Conservation (phyloP, 2,113 vertebrate species). For the Neoarius graeffei region DNA sequence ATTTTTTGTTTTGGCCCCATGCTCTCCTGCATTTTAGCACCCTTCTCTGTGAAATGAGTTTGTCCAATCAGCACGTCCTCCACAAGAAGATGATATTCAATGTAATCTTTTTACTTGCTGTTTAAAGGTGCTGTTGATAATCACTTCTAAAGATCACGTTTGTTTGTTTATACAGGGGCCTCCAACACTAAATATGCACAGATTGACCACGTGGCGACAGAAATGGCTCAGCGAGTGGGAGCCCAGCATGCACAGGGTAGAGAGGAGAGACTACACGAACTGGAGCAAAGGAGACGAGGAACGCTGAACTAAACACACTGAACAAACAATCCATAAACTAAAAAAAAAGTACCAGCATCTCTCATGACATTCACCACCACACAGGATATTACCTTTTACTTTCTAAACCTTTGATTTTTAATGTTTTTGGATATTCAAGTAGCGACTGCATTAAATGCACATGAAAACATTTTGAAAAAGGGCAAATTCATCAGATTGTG, state of each 20-base stretch:
- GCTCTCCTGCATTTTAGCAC: neutral
- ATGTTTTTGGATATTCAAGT: neutral
- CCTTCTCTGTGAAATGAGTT: no score
- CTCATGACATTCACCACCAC: slow-evolving; percentile 18
- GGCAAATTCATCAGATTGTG: neutral
- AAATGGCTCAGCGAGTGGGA: slow-evolving; percentile 81
- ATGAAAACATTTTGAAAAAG: neutral
- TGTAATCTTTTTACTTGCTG: neutral
- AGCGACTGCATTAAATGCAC: slow-evolving; percentile 8
- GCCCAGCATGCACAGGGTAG: slow-evolving; percentile 76
- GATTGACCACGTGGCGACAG: slow-evolving; percentile 80
- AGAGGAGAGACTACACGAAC: slow-evolving; percentile 77
- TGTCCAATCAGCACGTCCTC: neutral
- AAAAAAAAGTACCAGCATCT: neutral
- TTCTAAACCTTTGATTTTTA: neutral
- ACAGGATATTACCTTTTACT: neutral
- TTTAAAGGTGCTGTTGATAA: neutral
- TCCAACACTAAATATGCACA: slow-evolving; percentile 78
- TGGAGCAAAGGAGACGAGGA: slow-evolving; percentile 75
- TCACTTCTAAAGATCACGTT: neutral
- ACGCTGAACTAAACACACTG: slow-evolving; percentile 67
- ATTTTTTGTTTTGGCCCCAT: neutral
- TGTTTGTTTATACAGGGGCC: slow-evolving; percentile 65
- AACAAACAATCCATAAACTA: neutral
- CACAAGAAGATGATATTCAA: neutral